Evolutionary conservation across 2,113 vertebrate genomes (phyloP).

Genomic region (Bos javanicus): DNA sequence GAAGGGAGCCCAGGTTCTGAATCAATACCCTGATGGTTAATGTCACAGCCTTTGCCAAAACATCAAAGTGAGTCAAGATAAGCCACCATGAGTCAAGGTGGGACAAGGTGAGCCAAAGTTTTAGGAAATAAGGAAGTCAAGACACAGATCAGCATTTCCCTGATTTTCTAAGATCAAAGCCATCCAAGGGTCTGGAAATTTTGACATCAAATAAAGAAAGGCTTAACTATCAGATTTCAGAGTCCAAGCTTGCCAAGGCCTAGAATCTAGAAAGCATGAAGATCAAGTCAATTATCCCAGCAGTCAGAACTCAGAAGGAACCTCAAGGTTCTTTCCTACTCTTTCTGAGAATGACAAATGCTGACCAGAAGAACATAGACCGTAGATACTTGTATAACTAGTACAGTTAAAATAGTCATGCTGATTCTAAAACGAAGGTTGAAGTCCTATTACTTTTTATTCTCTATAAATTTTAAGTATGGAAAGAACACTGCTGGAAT

Average conservation of each 20-base stretch:
- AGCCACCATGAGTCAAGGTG: background rate
- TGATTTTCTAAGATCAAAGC: background rate
- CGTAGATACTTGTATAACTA: background rate
- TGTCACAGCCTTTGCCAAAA: background rate
- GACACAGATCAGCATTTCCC: background rate
- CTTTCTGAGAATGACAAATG: background rate
- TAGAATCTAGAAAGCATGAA: background rate
- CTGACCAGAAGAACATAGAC: background rate
- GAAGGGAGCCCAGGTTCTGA: background rate
- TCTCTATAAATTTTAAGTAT: background rate
- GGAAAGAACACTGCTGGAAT: background rate
- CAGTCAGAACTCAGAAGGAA: background rate
- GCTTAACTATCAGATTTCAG: background rate
- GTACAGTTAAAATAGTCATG: background rate
- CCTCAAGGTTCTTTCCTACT: background rate
- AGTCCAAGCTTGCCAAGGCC: background rate
- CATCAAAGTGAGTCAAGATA: background rate
- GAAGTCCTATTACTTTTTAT: background rate
- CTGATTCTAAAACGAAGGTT: background rate
- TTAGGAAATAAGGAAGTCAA: background rate
- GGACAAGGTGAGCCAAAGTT: background rate
- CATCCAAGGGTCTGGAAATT: background rate
- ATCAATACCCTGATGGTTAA: background rate
- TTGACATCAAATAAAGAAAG: background rate
- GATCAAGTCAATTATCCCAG: background rate